Percentiles rank a stretch among this genome's conserved stretches.
Evolutionary conservation across 1,140 invertebrate species (phyloP).

Genomic region (Amyelois transitella): DNA sequence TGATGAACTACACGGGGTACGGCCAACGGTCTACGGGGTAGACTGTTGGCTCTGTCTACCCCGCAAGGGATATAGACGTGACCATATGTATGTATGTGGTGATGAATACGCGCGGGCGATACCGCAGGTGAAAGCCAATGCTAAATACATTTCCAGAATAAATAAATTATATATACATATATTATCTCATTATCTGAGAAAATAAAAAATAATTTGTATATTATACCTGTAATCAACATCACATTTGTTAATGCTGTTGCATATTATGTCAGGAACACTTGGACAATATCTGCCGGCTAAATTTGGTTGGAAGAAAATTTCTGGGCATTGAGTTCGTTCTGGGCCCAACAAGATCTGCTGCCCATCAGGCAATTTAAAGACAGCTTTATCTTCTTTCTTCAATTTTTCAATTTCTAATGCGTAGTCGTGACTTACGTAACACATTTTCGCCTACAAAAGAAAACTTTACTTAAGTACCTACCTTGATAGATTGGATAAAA

Average conservation of each 20-base stretch:
- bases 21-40: too few relatives aligned
- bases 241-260: conserved; percentile 89
- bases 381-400: conserved; percentile 61
- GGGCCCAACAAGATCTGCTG: conserved; percentile 89
- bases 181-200: too few relatives aligned
- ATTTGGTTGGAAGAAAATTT: conserved; percentile 89
- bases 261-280: conserved; percentile 86
- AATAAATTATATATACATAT: too few relatives aligned
- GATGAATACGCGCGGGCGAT: too few relatives aligned
- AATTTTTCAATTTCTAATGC: conserved; percentile 20
- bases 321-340: conserved; percentile 90
- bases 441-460: conserved; percentile 75
- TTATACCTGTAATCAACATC: conserved; percentile 80
- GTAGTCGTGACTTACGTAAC: conserved; percentile 40
- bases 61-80: too few relatives aligned
- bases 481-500: too few relatives aligned
- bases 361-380: conserved; percentile 88
- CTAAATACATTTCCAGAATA: too few relatives aligned
- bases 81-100: too few relatives aligned
- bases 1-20: too few relatives aligned
- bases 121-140: too few relatives aligned
- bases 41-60: too few relatives aligned
- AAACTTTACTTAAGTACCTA: too few relatives aligned
- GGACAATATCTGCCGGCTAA: conserved; percentile 84
- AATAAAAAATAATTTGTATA: neutral